Evolutionary conservation across 2,113 vertebrate species (phyloP), one percentile per base, ranked within the genome.

Genomic region (Eurystomus gularis): DNA sequence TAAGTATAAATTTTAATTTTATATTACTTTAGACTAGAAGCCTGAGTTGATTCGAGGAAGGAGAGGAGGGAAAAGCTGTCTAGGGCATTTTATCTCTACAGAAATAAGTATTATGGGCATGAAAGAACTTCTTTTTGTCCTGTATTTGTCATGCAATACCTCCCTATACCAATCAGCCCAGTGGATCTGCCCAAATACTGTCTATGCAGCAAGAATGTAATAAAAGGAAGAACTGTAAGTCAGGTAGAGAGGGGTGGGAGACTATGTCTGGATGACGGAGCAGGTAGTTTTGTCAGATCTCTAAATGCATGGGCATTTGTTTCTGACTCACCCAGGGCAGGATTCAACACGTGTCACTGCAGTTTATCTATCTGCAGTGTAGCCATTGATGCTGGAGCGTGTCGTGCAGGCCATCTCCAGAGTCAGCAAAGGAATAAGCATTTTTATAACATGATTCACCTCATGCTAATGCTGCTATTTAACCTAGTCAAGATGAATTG

Each of bases 301-400:
- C 76, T 71, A 39, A 90, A 55, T 33, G 7, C 21, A 19, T 12
- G 15, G 71, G n/a, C 52, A 52, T 28, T 89, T 69, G 29, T 64
- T 92, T 88, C 82, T 94, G 79, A 81, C 51, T 90, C 68, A 29
- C 35, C 40, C 1, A 0, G 57, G 33, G 51, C 46, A 94, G 60
- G 72, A 60, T 42, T 68, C 54, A 46, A 48, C 78, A 49, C 40
- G 52, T 3, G 0, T 33, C 70, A 44, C 29, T 37, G 64, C 72
- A 87, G 73, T 51, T 62, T 66, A 54, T 44, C 66, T 66, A 54
- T 44, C 66, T 33, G 18, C 49, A 69, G 44, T 0, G 0, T 8
- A 62, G 60, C 42, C 33, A 25, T 64, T 0, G 0, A 19, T 39
- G 33, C 35, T 1, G 0, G 11, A 77, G 25, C 4, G 0, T 4